Percentiles rank a stretch among this genome's conserved stretches.
Conservation (phyloP, 2,888 invertebrate genomes). For the Eupithecia tripunctaria region DNA sequence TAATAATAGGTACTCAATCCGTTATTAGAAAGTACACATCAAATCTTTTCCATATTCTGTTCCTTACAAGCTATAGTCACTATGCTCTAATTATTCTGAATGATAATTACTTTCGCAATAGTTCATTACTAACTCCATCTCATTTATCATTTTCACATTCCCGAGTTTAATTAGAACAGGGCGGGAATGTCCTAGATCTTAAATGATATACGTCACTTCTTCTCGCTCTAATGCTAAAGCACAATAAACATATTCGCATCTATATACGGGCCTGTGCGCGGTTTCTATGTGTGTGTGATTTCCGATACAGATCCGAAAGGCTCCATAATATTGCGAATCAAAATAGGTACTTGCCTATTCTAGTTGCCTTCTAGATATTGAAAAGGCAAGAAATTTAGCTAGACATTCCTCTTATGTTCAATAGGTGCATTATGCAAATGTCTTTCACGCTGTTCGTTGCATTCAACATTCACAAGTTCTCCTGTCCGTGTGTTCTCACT, state of each 20-base stretch:
- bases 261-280: constrained; percentile 45
- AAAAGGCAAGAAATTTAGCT: constrained; percentile 49
- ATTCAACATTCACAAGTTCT: constrained; percentile 49
- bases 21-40: neutral
- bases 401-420: constrained; percentile 51
- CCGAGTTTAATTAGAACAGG: constrained; percentile 69
- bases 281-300: constrained; percentile 42
- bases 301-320: constrained; percentile 26
- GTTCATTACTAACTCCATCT: constrained; percentile 33
- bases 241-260: constrained; percentile 68
- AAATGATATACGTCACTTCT: constrained; percentile 75
- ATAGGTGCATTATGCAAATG: constrained; percentile 57
- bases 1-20: neutral
- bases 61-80: neutral
- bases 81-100: neutral
- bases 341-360: constrained; percentile 1
- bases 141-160: constrained; percentile 63
- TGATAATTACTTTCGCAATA: constrained; percentile 19
- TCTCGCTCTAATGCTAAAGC: constrained; percentile 78
- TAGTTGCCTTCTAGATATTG: constrained; percentile 10
- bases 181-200: constrained; percentile 77
- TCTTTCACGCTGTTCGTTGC: constrained; percentile 50
- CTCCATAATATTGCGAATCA: constrained; percentile 1
- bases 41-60: neutral
- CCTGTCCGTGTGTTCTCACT: constrained; percentile 45